These are phyloP conservation scores for Pyrrhosoma nymphula DNA, from an alignment of 2,888 invertebrate genomes.

Conservation along the genomic window DNA sequence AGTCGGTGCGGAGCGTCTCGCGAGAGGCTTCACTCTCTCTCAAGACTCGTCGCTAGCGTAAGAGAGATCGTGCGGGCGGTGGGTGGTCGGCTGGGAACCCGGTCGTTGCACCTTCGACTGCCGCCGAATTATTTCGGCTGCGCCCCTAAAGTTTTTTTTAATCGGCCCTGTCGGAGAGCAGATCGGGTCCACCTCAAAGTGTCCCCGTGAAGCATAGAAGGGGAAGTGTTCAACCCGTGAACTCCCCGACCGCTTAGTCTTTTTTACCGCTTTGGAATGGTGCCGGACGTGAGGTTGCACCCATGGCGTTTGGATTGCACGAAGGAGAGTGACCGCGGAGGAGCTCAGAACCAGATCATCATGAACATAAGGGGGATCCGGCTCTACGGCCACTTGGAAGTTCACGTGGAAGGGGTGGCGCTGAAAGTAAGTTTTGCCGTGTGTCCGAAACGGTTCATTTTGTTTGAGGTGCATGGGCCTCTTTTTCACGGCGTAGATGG, in stretches of 20 bases:
- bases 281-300: not conserved
- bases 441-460: not conserved
- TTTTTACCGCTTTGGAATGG: not conserved
- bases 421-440: not conserved
- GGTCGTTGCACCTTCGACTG: not conserved
- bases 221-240: not conserved
- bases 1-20: not conserved
- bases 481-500: not conserved
- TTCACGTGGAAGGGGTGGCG: slow-evolving; percentile 10
- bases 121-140: not conserved
- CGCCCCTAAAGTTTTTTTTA: not conserved
- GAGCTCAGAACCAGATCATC: not conserved
- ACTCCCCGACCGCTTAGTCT: not conserved
- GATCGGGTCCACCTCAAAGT: too few relatives aligned
- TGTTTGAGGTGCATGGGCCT: not conserved
- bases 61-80: not conserved
- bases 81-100: not conserved
- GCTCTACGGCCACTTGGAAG: slow-evolving; percentile 19
- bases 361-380: not conserved
- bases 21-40: not conserved
- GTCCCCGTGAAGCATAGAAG: not conserved
- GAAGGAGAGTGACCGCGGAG: not conserved
- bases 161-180: too few relatives aligned
- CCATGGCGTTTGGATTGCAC: not conserved
- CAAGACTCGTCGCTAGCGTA: not conserved